Base-by-base conservation (phyloP, 1,140 invertebrate species). In the Drosophila insularis region DNA sequence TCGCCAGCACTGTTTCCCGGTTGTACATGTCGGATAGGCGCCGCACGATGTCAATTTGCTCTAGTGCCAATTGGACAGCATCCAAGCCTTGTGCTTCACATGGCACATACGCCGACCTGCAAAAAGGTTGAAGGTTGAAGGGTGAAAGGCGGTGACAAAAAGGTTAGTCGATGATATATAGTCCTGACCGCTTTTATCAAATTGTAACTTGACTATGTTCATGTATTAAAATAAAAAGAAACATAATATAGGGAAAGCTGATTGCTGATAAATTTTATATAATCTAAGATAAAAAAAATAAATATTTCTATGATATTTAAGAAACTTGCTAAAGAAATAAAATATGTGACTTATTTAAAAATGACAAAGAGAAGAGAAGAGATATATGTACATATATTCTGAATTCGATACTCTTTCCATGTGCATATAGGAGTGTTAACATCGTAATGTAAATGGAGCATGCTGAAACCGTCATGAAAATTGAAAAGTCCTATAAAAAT, bases 31-130 rank as follows among this genome's bases (percentile, higher is more conserved):
- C 95, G 46, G 97, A 95, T 77, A 98, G 94, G 80, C 97, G 94
- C 82, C 96, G 96, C 86, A 98, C 97, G 69, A 97, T 95, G 92
- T 98, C 97, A 81, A 98, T 96, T 92, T 98, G 97, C 91, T 98
- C 97, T 62, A 98, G 92, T 19, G 96, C 96, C 79, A 96, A 92
- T 90, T 97, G 96, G 71, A 97, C 96, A 10, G 97, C 96, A 90
- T 98, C 96, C 90, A 96, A 94, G 91, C 96, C 95, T 86, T 97
- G 95, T 3, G 96, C 94, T 66, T 94, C 94, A 91, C 97, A 98
- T 10, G 95, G 95, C 70, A 96, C 96, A 92, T 97, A 98, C 21
- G 96, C 96, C 35, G 96, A 97, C 95, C 95, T 96, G 81, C 94
- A 69, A 76, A 43, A 19, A 39, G 23, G 72, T 17, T 61, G 53